Evolutionary conservation across 2,888 invertebrate genomes (phyloP).

Genomic region (Drosophila kuntzei): DNA sequence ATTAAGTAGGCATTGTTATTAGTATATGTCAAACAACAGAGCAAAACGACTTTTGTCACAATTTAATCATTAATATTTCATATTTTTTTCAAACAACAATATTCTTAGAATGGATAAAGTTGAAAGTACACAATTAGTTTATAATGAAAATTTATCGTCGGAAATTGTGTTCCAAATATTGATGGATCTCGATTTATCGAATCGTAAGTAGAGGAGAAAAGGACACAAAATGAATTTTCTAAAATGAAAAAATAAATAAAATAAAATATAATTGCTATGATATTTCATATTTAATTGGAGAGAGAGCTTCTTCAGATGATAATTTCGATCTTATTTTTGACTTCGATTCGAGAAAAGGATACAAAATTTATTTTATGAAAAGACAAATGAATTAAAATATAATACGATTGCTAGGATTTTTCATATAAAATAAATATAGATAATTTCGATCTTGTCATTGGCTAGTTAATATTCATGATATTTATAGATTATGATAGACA

Average conservation of each 20-base stretch:
- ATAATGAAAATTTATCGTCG: conserved; percentile 30
- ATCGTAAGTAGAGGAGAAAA: conserved; percentile 11
- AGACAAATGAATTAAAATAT: too few species aligned
- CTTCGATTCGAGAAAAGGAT: too few species aligned
- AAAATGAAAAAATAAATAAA: too few species aligned
- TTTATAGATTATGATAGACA: background rate
- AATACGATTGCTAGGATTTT: too few species aligned
- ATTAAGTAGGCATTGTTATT: conserved; percentile 20
- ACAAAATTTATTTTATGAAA: too few species aligned
- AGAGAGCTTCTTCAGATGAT: too few species aligned
- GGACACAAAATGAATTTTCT: background rate
- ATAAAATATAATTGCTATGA: background rate
- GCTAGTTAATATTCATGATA: background rate
- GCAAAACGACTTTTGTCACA: conserved; percentile 11
- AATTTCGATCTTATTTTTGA: too few species aligned
- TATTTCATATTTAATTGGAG: too few species aligned
- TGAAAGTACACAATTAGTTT: background rate
- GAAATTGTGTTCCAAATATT: conserved; percentile 26
- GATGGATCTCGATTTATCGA: background rate
- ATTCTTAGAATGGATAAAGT: conserved; percentile 14
- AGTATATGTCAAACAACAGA: conserved; percentile 6
- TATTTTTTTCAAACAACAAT: background rate
- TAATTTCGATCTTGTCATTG: too few species aligned
- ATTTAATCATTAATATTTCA: conserved; percentile 1
- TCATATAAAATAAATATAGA: too few species aligned